Conservation (phyloP, 2,888 invertebrate genomes). For the Lepidocyrtoides sp. region DNA sequence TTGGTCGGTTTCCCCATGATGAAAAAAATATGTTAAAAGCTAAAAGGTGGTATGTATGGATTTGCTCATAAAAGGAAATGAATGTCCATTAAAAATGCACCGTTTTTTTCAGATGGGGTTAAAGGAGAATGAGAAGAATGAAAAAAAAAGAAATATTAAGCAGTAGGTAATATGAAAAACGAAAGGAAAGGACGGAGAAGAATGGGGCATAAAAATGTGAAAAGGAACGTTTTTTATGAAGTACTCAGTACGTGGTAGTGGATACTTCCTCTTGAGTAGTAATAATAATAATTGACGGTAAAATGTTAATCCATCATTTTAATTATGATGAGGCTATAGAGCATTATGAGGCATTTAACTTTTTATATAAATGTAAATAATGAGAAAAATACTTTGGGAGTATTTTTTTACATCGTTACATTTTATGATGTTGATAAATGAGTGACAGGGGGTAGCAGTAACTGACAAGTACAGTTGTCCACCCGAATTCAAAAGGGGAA, state of each 20-base stretch:
- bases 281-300: slow-evolving; percentile 24
- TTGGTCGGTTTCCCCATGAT: slow-evolving; percentile 69
- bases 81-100: slow-evolving; percentile 82
- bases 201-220: slow-evolving; percentile 9
- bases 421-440: slow-evolving; percentile 46
- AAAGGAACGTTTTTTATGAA: background rate
- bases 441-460: slow-evolving; percentile 55
- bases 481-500: background rate
- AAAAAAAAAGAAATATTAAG: background rate
- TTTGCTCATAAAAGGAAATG: slow-evolving; percentile 84
- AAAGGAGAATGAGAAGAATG: slow-evolving; percentile 21
- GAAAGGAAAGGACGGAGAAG: slow-evolving; percentile 27
- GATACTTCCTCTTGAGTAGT: no score
- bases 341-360: background rate
- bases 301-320: slow-evolving; percentile 52
- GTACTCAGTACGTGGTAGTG: background rate
- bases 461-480: slow-evolving; percentile 38
- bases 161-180: background rate
- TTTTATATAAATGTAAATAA: background rate
- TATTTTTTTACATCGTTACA: background rate
- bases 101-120: slow-evolving; percentile 55
- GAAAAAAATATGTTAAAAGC: slow-evolving; percentile 26
- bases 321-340: slow-evolving; percentile 58
- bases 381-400: background rate
- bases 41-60: slow-evolving; percentile 74